Base-by-base conservation (phyloP, 2,888 invertebrate species). In the Plusia festucae region DNA sequence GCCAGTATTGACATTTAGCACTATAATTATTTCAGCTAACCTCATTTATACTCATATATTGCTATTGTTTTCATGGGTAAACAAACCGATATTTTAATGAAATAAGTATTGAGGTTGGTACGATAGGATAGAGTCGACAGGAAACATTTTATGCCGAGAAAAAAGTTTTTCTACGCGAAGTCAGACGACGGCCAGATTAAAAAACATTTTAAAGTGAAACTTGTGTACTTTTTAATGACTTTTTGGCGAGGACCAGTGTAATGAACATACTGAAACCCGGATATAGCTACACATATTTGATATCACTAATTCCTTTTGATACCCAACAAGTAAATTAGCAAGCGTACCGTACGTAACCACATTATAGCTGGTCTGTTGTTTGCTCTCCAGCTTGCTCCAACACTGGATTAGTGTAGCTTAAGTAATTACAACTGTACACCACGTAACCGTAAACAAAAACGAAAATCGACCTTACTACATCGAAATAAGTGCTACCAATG, bases 341-440 rank as follows among this genome's bases (percentile, higher is more conserved):
- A 70, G 65, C 52, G 70, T 54, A 78, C 59, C 72, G 65, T 64
- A 73, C 60, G 59, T 70, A 72, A 70, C 65, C 70, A 80, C 70
- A 75, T 78, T 78, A 80, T 56, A 54, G 58, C 63, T 51, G 52
- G 59, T 70, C 51, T 54, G 65, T 55, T 78, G 73, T 77, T 79
- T 75, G 70, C 67, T 59, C 24, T 58, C 59, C 56, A 69, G 77
- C 76, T 76, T 73, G 70, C 67, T 65, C 61, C 63, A 65, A 78
- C 66, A 72, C 60, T 75, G 60, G 65, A 68, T 74, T 76, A 78
- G 63, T 55, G 63, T 63, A 63, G 69, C 71, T 78, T 73, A 76
- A 76, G 76, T 80, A 81, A 78, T 80, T 78, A 72, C 68, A 68
- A 58, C 56, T 68, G 56, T 61, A 61, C 57, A 40, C 40, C 40